A percentile compares a stretch with the other conserved stretches of the same genome.
These are phyloP conservation scores for Volucella inanis DNA, from an alignment of 2,888 invertebrate species.

Conservation along the genomic window DNA sequence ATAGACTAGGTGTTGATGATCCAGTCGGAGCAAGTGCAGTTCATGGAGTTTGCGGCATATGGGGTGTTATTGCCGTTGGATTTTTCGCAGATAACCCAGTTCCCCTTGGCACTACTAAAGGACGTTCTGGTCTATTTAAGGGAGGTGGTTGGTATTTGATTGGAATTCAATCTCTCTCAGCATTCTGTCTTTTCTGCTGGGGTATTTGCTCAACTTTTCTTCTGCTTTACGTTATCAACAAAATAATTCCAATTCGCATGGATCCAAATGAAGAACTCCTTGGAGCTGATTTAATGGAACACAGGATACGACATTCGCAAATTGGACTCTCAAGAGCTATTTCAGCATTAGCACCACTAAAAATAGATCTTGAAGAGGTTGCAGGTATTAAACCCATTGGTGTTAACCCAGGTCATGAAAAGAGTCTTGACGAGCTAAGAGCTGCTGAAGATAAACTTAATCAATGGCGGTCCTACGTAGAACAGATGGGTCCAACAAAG, in stretches of 20 bases:
- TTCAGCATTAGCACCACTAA: constrained; percentile 88
- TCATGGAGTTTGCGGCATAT: constrained; percentile 91
- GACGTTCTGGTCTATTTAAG: constrained; percentile 89
- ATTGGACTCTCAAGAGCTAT: constrained; percentile 89
- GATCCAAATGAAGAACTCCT: constrained; percentile 92
- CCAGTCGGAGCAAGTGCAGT: constrained; percentile 96
- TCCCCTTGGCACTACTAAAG: constrained; percentile 91
- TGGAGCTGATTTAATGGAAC: constrained; percentile 95
- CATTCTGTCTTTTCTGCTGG: constrained; percentile 89
- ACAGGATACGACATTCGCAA: constrained; percentile 88
- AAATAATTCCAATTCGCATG: constrained; percentile 92
- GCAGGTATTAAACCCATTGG: constrained; percentile 84
- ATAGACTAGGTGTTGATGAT: constrained; percentile 89
- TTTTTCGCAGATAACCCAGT: constrained; percentile 93
- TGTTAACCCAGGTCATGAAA: constrained; percentile 87
- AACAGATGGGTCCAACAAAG: constrained; percentile 78
- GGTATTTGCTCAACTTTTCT: constrained; percentile 88
- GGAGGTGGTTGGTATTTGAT: constrained; percentile 95
- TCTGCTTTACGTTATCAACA: constrained; percentile 91
- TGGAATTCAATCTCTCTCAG: constrained; percentile 91
- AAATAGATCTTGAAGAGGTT: constrained; percentile 83
- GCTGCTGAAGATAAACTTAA: constrained; percentile 81
- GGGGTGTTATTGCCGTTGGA: constrained; percentile 91
- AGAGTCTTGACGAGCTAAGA: constrained; percentile 79
- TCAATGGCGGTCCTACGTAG: constrained; percentile 81